A percentile compares a stretch with the other conserved stretches of the same genome.
phyloP scores from a whole-genome alignment of 2,888 invertebrate species.

The Venusia cambrica region DNA sequence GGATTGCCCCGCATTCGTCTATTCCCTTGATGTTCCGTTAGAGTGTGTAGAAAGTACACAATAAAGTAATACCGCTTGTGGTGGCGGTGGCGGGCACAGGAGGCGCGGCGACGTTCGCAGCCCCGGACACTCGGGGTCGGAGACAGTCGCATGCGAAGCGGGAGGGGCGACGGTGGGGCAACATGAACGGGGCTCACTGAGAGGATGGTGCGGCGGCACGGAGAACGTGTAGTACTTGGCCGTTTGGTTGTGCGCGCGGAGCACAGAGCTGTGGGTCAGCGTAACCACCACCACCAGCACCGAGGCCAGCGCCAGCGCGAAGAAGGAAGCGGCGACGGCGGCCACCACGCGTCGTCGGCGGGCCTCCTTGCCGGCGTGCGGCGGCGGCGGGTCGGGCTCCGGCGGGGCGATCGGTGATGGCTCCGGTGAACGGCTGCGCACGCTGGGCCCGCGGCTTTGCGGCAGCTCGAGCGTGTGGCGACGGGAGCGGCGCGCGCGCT shows the following conservation, averaged over 20 bases:
- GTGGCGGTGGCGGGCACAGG: constrained; percentile 57
- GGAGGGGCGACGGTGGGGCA: constrained; percentile 81
- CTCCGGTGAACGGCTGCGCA: constrained; percentile 70
- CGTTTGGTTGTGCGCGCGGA: constrained; percentile 83
- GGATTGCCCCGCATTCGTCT: constrained; percentile 45
- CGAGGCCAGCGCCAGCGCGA: constrained; percentile 87
- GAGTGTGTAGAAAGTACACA: constrained; percentile 49
- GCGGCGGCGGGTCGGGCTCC: constrained; percentile 68
- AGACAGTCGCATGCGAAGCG: constrained; percentile 80
- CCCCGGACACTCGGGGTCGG: constrained; percentile 78
- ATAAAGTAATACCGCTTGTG: constrained; percentile 62
- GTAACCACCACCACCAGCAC: constrained; percentile 89
- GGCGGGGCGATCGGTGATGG: constrained; percentile 56
- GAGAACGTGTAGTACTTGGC: constrained; percentile 85
- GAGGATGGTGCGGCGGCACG: constrained; percentile 81
- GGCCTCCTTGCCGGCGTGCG: constrained; percentile 83
- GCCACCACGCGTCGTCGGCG: constrained; percentile 86
- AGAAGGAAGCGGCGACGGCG: constrained; percentile 86
- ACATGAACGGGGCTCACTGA: constrained; percentile 82
- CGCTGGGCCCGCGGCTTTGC: constrained; percentile 68
- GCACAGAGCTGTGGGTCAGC: constrained; percentile 86
- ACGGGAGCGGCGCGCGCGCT: constrained; percentile 69
- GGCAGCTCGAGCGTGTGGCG: constrained; percentile 71
- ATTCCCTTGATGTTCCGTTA: constrained; percentile 33
- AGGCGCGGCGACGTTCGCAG: constrained; percentile 73